These are phyloP conservation scores for Parotia lawesii DNA, from an alignment of 2,113 vertebrate genomes.

Conservation along the genomic window DNA sequence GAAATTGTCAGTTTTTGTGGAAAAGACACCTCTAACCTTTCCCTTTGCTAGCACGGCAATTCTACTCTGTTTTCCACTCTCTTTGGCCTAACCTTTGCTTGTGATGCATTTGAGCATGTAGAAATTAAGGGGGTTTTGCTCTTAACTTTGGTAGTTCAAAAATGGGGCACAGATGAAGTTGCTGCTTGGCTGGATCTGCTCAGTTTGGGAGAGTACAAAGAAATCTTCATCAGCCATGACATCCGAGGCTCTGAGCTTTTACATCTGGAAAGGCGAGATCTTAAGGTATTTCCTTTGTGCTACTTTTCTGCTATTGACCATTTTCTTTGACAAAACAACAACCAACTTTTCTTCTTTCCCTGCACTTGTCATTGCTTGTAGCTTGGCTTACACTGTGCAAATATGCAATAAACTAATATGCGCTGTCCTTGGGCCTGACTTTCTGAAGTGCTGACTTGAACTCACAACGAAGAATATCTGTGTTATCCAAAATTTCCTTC, in stretches of 20 bases:
- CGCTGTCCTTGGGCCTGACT: constrained; percentile 45
- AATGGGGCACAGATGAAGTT: constrained; percentile 99
- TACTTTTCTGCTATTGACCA: constrained; percentile 72
- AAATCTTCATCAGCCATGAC: constrained; percentile 97
- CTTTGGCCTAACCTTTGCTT: constrained; percentile 85
- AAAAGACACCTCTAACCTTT: constrained; percentile 67
- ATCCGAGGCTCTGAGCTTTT: constrained; percentile 98
- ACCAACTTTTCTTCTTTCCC: constrained; percentile 55
- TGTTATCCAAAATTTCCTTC: not conserved
- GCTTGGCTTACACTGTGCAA: constrained; percentile 74
- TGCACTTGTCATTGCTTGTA: constrained; percentile 69
- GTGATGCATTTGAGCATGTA: constrained; percentile 82
- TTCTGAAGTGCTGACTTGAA: constrained; percentile 49
- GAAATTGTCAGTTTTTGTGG: constrained; percentile 36
- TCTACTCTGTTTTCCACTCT: constrained; percentile 75
- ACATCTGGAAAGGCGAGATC: constrained; percentile 98
- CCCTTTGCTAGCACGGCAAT: constrained; percentile 78
- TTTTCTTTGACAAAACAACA: constrained; percentile 65
- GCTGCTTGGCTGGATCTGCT: constrained; percentile 98
- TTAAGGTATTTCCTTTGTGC: constrained; percentile 93
- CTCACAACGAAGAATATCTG: not conserved
- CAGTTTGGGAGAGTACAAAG: constrained; percentile 98
- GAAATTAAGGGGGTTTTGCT: constrained; percentile 92
- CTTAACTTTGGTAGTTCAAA: constrained; percentile 97
- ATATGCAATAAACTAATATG: constrained; percentile 51